Evolutionary conservation across 2,888 invertebrate genomes (phyloP).

Genomic region (Bugula neritina): DNA sequence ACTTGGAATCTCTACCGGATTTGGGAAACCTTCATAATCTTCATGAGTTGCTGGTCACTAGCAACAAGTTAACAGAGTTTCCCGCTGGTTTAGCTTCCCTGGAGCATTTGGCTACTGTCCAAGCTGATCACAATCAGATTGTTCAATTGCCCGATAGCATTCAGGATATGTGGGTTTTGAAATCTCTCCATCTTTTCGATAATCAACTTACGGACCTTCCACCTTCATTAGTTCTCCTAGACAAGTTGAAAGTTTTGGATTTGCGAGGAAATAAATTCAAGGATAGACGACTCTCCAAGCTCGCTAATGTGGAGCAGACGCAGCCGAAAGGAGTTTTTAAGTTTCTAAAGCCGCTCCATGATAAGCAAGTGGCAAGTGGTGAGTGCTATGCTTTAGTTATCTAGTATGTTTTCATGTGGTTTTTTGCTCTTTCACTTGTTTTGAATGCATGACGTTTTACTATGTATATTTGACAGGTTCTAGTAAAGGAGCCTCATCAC

Average conservation of each 20-base stretch:
- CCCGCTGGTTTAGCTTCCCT: conserved; percentile 30
- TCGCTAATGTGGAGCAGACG: conserved; percentile 62
- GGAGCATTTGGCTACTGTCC: conserved; percentile 63
- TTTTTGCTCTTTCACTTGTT: background rate
- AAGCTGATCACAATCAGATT: conserved; percentile 64
- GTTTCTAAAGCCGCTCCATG: conserved; percentile 61
- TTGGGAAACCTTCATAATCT: conserved; percentile 56
- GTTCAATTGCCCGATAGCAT: conserved; percentile 61
- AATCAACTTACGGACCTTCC: conserved; percentile 66
- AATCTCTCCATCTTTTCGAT: conserved; percentile 65
- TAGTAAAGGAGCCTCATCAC: no score
- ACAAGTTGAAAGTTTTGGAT: conserved; percentile 71
- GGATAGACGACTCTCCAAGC: conserved; percentile 68
- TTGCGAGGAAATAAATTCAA: conserved; percentile 68
- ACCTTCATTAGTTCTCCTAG: conserved; percentile 64
- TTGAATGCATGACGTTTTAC: background rate
- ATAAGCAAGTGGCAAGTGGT: conserved; percentile 36
- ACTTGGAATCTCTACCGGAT: conserved; percentile 57
- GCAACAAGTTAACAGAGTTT: background rate
- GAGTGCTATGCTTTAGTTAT: conserved; percentile 25
- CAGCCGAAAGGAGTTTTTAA: conserved; percentile 67
- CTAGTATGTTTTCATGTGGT: background rate
- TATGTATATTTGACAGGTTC: background rate
- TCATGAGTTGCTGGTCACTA: conserved; percentile 48
- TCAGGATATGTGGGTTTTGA: conserved; percentile 60